Conservation (phyloP, 2,888 invertebrate species). For the Rhyacophila evoluta region DNA sequence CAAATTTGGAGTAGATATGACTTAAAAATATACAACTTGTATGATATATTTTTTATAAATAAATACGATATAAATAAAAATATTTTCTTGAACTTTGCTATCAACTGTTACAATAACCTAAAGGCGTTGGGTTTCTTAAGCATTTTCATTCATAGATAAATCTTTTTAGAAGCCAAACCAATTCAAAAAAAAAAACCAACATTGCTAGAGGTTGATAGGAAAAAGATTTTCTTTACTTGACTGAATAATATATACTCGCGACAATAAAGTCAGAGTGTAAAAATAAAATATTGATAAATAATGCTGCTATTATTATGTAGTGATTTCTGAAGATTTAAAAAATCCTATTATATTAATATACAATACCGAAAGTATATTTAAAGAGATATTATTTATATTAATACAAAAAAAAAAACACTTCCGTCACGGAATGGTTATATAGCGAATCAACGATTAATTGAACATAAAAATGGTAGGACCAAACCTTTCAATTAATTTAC, state of each 20-base stretch:
- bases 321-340: no score
- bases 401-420: no score
- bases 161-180: not conserved
- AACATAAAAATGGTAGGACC: no score
- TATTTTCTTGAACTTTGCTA: not conserved
- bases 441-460: no score
- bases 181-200: not conserved
- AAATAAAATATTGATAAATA: not conserved
- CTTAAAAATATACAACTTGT: no score
- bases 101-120: not conserved
- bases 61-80: not conserved
- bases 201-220: not conserved
- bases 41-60: no score
- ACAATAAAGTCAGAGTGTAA: not conserved
- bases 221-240: not conserved
- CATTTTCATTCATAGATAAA: not conserved
- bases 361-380: no score
- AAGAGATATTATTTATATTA: no score
- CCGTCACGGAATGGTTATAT: no score
- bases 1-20: no score
- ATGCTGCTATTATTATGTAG: not conserved
- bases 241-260: not conserved
- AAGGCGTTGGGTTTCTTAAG: slow-evolving; percentile 5
- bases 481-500: no score
- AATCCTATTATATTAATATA: no score